A percentile compares a stretch with the other conserved stretches of the same genome.
These are phyloP conservation scores for Panagrolaimus sp. DNA, from an alignment of 1,140 invertebrate genomes.

Conservation along the genomic window DNA sequence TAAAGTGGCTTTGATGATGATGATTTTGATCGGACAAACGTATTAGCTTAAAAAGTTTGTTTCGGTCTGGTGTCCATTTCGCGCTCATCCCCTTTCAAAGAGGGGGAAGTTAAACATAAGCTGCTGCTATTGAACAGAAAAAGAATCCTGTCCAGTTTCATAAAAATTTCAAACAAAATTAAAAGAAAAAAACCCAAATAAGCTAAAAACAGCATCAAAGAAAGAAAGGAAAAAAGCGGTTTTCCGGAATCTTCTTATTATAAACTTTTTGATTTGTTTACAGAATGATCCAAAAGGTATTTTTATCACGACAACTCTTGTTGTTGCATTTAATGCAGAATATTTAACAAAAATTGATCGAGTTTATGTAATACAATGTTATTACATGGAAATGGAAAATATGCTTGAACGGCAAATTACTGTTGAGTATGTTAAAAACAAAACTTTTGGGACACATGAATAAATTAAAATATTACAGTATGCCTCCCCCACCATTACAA, in stretches of 20 bases:
- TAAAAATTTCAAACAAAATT: constrained; percentile 19
- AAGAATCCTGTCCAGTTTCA: constrained; percentile 10
- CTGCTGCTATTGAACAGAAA: not conserved
- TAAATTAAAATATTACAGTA: constrained; percentile 31
- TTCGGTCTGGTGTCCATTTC: constrained; percentile 22
- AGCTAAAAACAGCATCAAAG: constrained; percentile 19
- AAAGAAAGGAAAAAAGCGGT: not conserved
- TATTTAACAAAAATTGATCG: constrained; percentile 56
- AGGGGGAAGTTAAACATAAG: not conserved
- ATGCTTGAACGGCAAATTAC: constrained; percentile 46
- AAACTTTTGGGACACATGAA: not conserved
- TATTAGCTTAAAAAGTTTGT: constrained; percentile 6
- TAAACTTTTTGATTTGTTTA: constrained; percentile 21
- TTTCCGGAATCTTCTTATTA: constrained; percentile 20
- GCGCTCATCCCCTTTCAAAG: not conserved
- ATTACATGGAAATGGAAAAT: constrained; percentile 59
- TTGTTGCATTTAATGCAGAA: constrained; percentile 55
- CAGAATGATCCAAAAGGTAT: constrained; percentile 49
- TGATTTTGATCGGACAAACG: constrained; percentile 9
- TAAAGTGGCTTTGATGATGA: not conserved
- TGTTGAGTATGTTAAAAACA: constrained; percentile 41
- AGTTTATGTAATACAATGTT: constrained; percentile 56
- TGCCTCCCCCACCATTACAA: constrained; percentile 35
- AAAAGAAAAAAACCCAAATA: not conserved
- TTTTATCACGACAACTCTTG: constrained; percentile 46